Base-by-base conservation (phyloP, 2,888 invertebrate species). In the Aradus depressus region DNA sequence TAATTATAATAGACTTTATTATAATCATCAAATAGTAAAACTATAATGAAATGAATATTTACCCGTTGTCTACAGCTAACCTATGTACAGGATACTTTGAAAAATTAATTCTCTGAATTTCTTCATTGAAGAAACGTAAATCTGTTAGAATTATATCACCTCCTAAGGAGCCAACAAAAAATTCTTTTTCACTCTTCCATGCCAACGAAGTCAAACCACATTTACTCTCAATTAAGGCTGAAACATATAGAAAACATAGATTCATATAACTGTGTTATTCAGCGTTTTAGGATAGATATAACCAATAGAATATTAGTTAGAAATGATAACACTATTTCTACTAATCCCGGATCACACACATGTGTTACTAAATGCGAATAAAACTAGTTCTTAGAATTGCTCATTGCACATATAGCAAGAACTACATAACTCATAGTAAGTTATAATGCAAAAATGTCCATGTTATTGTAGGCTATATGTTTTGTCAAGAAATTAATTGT, bases 71-170 rank as follows among this genome's bases (percentile, higher is more conserved):
- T 60, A 69, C 72, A 32, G 63, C 57, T 1, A 72, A 60, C 54
- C 65, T 66, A 52, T 71, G 51, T 18, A 63, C 32, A 63, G 62
- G 31, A 66, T 59, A n/a, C 60, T 60, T 37, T 65, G 53, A 44
- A 3, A 50, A 41, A n/a, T 31, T 42, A 10, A 38, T 35, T n/a
- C 28, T 35, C 18, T 47, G 34, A 16, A 53, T 12, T 32, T 44
- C 64, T 18, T 65, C 63, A 18, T 26, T 35, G 14, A 47, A n/a
- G n/a, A n/a, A 52, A 52, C 76, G 67, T 38, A 68, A 65, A 61
- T 79, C 78, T 38, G 74, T 59, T 51, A 74, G 59, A 45, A 69
- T 67, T 22, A 78, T 62, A 53, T 68, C 68, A 14, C 79, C 79
- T 47, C 67, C 67, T 54, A 69, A 68, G 32, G 69, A 70, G 25